These are phyloP conservation scores for Chamaedrilus cognettii DNA, from an alignment of 2,888 invertebrate genomes.

Conservation along the genomic window DNA sequence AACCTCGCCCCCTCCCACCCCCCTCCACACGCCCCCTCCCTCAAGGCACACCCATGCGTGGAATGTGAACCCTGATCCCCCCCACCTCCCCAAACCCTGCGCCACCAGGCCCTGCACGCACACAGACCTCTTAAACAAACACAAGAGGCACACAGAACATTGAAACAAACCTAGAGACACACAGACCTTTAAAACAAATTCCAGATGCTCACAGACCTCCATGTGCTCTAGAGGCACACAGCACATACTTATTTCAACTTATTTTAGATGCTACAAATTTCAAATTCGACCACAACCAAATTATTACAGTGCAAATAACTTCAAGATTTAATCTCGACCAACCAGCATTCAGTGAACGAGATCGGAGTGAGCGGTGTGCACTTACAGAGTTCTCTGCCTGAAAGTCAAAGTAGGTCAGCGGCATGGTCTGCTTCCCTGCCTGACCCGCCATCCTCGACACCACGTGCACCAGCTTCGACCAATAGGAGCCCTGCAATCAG, in stretches of 20 bases:
- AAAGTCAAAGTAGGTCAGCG: slow-evolving; percentile 7
- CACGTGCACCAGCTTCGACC: slow-evolving; percentile 2
- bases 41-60: slow-evolving; percentile 66
- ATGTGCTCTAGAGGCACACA: too few relatives aligned
- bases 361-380: background rate
- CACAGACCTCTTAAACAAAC: background rate
- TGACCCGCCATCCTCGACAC: background rate
- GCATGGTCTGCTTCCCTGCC: too few relatives aligned
- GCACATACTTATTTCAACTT: too few relatives aligned
- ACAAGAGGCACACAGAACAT: background rate
- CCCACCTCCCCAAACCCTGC: slow-evolving; percentile 66
- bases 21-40: too few relatives aligned
- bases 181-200: too few relatives aligned
- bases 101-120: slow-evolving; percentile 62
- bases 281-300: too few relatives aligned
- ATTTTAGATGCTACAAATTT: too few relatives aligned
- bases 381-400: slow-evolving; percentile 22
- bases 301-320: too few relatives aligned
- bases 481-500: background rate
- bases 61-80: slow-evolving; percentile 66
- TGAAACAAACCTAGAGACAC: background rate
- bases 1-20: too few relatives aligned
- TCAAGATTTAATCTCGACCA: too few relatives aligned
- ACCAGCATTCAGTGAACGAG: too few relatives aligned
- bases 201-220: too few relatives aligned